These are phyloP conservation scores for Leptopilina drosophilae DNA, from an alignment of 2,888 invertebrate genomes.

Conservation along the genomic window DNA sequence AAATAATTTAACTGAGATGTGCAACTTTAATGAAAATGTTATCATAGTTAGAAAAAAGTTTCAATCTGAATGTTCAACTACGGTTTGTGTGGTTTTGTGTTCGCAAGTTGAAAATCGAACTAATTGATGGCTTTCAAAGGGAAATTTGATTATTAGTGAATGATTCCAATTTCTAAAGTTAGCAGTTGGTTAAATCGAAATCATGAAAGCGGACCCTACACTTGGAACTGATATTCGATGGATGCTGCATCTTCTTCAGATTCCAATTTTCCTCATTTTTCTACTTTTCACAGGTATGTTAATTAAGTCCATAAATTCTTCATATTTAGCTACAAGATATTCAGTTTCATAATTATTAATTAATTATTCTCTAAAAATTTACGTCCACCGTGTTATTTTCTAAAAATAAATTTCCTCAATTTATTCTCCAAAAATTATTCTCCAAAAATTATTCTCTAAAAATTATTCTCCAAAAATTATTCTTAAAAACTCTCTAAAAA, in stretches of 20 bases:
- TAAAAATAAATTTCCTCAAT: too few species aligned
- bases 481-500: too few species aligned
- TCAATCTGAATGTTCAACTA: not conserved
- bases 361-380: too few species aligned
- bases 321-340: not conserved
- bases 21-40: not conserved
- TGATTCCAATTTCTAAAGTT: constrained; percentile 5
- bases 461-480: too few species aligned
- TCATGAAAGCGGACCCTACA: constrained; percentile 31
- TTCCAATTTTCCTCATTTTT: constrained; percentile 44
- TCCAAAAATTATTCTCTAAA: too few species aligned
- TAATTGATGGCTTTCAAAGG: constrained; percentile 8
- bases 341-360: not conserved
- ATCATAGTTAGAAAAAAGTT: not conserved
- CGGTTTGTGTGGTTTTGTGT: constrained; percentile 7
- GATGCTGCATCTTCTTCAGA: constrained; percentile 45
- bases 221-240: constrained; percentile 52
- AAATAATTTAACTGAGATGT: constrained; percentile 5
- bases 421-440: too few species aligned
- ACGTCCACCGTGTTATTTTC: too few species aligned
- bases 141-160: constrained; percentile 19
- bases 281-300: constrained; percentile 49
- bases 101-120: constrained; percentile 1
- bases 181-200: constrained; percentile 25
- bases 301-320: not conserved